Conservation (phyloP, 2,888 invertebrate genomes). For the Bombylius major region DNA sequence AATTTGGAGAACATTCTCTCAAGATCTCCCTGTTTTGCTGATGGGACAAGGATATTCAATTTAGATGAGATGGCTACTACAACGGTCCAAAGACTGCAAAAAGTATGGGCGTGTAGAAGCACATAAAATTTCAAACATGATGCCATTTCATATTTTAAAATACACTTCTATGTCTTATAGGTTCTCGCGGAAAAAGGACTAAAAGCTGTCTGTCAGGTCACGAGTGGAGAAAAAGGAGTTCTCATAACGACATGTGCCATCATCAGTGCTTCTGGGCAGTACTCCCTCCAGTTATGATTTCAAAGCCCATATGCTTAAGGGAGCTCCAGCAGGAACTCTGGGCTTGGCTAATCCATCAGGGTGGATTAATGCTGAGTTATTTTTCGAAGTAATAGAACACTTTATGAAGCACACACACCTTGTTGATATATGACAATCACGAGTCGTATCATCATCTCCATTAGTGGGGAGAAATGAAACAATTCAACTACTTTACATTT, state of each 20-base stretch:
- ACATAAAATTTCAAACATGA: too few species aligned
- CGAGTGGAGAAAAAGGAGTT: neutral
- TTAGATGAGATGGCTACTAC: neutral
- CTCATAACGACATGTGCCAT: neutral
- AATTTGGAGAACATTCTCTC: neutral
- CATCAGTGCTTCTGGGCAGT: conserved; percentile 1
- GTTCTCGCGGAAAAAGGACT: neutral
- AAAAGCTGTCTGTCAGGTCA: neutral
- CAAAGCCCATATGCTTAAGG: conserved; percentile 3
- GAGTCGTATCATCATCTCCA: conserved; percentile 24
- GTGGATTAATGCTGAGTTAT: conserved; percentile 28
- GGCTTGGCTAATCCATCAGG: conserved; percentile 26
- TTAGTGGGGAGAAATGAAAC: too few species aligned
- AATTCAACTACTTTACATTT: too few species aligned
- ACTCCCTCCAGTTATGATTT: conserved; percentile 3
- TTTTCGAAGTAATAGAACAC: conserved; percentile 26
- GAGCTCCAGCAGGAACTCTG: conserved; percentile 22
- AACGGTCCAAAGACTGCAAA: neutral
- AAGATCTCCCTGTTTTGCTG: neutral
- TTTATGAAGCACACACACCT: conserved; percentile 23
- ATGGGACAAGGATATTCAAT: neutral
- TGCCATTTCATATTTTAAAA: too few species aligned
- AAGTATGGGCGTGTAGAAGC: neutral
- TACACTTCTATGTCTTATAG: too few species aligned
- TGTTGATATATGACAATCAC: conserved; percentile 28